Evolutionary conservation across 2,113 vertebrate genomes (phyloP).

Genomic region (Grammomys dolichurus): DNA sequence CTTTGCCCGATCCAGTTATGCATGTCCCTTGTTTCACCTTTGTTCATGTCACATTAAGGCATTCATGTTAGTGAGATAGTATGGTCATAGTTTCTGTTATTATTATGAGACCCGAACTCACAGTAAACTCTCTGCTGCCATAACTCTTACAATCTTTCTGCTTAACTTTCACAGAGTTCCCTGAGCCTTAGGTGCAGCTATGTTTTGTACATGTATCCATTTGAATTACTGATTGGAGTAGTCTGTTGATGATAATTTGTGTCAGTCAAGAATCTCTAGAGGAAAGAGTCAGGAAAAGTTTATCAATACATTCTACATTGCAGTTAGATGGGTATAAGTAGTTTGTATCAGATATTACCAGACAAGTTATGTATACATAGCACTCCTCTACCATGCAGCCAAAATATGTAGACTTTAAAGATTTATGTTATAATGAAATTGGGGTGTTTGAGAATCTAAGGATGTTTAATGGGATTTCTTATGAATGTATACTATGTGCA

Average conservation of each 20-base stretch:
- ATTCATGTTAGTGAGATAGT: not conserved
- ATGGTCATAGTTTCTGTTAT: not conserved
- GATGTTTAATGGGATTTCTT: not conserved
- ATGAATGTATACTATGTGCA: not conserved
- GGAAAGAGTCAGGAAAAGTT: not conserved
- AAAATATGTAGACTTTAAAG: not conserved
- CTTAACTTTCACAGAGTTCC: not conserved
- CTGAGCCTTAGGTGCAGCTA: not conserved
- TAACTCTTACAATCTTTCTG: not conserved
- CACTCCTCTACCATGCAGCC: not conserved
- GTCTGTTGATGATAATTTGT: not conserved
- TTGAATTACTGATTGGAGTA: not conserved
- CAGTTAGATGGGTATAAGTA: not conserved
- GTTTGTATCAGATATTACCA: not conserved
- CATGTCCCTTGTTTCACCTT: not conserved
- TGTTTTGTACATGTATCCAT: not conserved
- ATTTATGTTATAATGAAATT: not conserved
- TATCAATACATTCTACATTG: too few relatives aligned
- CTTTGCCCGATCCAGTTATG: not conserved
- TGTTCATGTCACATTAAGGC: not conserved
- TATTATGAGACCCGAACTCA: not conserved
- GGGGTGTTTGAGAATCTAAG: not conserved
- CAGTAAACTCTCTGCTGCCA: not conserved
- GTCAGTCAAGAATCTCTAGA: not conserved
- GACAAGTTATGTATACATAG: not conserved